Percentiles rank a stretch among this genome's conserved stretches.
Evolutionary conservation across 2,797 vertebrate species (phyloP).

Genomic region (Pseudomugil gertrudae): DNA sequence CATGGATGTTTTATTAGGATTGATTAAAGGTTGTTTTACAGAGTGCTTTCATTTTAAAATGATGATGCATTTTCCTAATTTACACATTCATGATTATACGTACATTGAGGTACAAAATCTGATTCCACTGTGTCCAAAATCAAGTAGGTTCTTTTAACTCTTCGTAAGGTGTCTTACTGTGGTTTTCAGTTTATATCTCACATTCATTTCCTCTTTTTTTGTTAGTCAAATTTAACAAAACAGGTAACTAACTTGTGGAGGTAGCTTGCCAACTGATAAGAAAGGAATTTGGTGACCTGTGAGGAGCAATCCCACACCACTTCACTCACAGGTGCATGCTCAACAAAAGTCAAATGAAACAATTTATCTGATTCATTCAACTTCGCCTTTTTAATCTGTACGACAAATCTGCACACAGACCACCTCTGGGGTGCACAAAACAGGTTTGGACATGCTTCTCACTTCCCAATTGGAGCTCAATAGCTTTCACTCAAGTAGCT

Average conservation of each 20-base stretch:
- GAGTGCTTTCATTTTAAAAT: not conserved
- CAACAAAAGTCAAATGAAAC: conserved; percentile 83
- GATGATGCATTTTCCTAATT: conserved; percentile 1
- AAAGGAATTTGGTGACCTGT: conserved; percentile 72
- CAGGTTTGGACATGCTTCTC: conserved; percentile 93
- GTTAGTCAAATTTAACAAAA: conserved; percentile 74
- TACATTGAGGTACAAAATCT: not conserved
- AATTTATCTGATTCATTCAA: conserved; percentile 84
- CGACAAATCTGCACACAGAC: conserved; percentile 90
- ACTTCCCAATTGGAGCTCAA: conserved; percentile 90
- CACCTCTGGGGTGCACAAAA: conserved; percentile 93
- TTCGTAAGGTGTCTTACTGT: conserved; percentile 32
- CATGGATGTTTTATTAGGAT: not conserved
- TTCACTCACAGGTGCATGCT: conserved; percentile 82
- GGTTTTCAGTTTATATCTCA: conserved; percentile 56
- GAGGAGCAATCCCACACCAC: conserved; percentile 79
- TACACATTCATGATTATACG: not conserved
- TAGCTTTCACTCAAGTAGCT: conserved; percentile 93
- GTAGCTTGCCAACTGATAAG: conserved; percentile 53
- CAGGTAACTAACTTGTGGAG: conserved; percentile 75
- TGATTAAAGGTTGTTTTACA: not conserved
- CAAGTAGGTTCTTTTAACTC: conserved; percentile 19
- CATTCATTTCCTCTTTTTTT: conserved; percentile 44
- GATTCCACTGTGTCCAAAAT: not conserved
- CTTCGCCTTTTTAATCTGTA: conserved; percentile 90